These are phyloP conservation scores for Halcyon senegalensis DNA, from an alignment of 2,113 vertebrate species.

Conservation along the genomic window DNA sequence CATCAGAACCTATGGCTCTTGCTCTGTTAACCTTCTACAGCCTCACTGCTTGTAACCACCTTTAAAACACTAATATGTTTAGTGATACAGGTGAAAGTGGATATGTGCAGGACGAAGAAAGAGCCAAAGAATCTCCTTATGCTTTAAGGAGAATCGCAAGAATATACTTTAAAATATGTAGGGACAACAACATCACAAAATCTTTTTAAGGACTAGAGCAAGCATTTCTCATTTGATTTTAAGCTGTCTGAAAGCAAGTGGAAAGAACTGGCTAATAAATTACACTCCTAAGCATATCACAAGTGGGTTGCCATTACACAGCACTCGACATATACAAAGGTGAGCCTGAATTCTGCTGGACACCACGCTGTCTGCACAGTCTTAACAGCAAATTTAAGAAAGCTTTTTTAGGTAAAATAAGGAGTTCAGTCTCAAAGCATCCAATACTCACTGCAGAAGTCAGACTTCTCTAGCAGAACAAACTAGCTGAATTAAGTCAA, in stretches of 20 bases:
- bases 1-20: fast-evolving
- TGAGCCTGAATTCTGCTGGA: background rate
- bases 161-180: background rate
- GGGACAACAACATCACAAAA: background rate
- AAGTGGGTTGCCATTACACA: background rate
- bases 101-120: background rate
- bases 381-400: background rate
- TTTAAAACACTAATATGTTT: background rate
- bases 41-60: background rate
- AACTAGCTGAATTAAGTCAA: background rate
- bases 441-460: background rate
- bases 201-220: background rate
- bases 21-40: background rate
- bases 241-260: background rate
- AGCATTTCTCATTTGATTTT: background rate
- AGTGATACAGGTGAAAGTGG: background rate
- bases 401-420: background rate
- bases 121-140: background rate
- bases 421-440: background rate
- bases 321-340: background rate
- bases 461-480: background rate
- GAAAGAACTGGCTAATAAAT: background rate
- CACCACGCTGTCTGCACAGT: background rate
- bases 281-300: background rate
- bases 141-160: background rate